A percentile compares a stretch with the other conserved stretches of the same genome.
phyloP scores from a whole-genome alignment of 2,113 vertebrate species.

The Chionodraco myersi region DNA sequence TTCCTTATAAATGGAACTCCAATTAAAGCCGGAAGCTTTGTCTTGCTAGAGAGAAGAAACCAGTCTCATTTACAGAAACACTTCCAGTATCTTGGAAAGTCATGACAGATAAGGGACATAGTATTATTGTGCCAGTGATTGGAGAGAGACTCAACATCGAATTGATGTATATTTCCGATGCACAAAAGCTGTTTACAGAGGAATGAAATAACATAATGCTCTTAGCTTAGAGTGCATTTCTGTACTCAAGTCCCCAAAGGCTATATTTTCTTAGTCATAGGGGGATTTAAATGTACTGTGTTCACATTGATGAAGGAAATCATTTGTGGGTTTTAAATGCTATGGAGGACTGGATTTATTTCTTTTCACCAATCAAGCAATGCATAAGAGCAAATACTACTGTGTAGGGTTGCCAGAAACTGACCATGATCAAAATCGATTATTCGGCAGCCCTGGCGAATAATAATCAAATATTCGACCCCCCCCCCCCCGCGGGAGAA shows the following conservation, averaged over 20 bases:
- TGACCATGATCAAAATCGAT: no score
- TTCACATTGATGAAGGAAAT: conserved; percentile 53
- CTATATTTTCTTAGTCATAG: conserved; percentile 56
- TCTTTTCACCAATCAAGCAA: conserved; percentile 30
- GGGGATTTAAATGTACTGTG: conserved; percentile 60
- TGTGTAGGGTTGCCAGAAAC: no score
- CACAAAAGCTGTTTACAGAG: conserved; percentile 70
- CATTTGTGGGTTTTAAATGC: conserved; percentile 40
- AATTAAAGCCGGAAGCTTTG: conserved; percentile 76
- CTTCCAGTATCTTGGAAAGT: conserved; percentile 65
- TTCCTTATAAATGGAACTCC: conserved; percentile 63
- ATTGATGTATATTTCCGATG: conserved; percentile 67
- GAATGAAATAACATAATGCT: conserved; percentile 61
- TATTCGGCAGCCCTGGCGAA: no score
- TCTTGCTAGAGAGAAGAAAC: conserved; percentile 60
- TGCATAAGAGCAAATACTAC: conserved; percentile 17
- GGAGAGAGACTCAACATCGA: conserved; percentile 58
- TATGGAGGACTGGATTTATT: conserved; percentile 46
- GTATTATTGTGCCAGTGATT: conserved; percentile 64
- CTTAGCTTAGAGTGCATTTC: conserved; percentile 62
- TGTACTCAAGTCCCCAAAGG: conserved; percentile 58
- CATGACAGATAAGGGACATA: conserved; percentile 71
- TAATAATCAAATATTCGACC: no score
- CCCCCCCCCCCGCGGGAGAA: no score
- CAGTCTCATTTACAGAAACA: conserved; percentile 64